phyloP scores from a whole-genome alignment of 1,140 invertebrate genomes.

The Brachionus calyciflorus region DNA sequence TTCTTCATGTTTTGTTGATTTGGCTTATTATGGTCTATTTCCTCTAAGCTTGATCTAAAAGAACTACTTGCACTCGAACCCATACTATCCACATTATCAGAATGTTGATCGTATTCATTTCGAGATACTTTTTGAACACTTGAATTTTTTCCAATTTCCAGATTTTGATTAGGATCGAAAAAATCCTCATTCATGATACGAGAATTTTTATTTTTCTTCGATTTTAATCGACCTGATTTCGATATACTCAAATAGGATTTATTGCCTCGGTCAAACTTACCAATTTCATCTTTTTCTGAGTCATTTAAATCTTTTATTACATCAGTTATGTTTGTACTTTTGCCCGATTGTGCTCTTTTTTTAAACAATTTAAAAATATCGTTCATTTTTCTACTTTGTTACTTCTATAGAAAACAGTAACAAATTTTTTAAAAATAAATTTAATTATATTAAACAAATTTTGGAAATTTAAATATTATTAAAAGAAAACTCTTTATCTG shows the following conservation, averaged over 20 bases:
- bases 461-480: too few relatives aligned
- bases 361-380: conserved; percentile 46
- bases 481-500: too few relatives aligned
- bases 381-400: conserved; percentile 11
- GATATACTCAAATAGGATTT: conserved; percentile 44
- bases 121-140: not conserved
- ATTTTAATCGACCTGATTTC: conserved; percentile 37
- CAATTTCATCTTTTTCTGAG: conserved; percentile 38
- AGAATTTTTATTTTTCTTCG: conserved; percentile 23
- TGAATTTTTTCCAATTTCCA: not conserved
- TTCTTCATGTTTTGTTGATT: not conserved
- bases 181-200: conserved; percentile 44
- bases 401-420: too few relatives aligned
- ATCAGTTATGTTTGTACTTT: conserved; percentile 42
- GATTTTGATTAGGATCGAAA: conserved; percentile 4
- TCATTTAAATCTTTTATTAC: conserved; percentile 43
- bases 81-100: conserved; percentile 11
- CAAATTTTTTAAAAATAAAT: too few relatives aligned
- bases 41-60: conserved; percentile 31
- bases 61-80: conserved; percentile 28
- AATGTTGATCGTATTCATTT: conserved; percentile 23
- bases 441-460: not conserved
- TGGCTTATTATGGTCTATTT: not conserved
- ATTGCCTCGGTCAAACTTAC: conserved; percentile 39
- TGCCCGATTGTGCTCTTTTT: conserved; percentile 41